Conservation (phyloP, 2,888 invertebrate species). For the Hydropsyche betteni region DNA sequence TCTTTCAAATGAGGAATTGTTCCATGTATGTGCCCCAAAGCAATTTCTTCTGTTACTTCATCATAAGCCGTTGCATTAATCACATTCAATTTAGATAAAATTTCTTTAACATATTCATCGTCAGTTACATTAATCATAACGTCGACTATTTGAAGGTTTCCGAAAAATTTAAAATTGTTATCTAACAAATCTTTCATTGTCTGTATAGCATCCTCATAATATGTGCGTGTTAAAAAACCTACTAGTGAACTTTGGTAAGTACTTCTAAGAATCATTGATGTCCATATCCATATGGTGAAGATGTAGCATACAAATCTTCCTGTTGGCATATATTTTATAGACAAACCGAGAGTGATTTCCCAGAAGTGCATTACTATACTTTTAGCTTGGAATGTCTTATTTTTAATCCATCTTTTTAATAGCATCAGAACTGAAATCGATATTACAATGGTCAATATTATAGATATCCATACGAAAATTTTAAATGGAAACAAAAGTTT, state of each 20-base stretch:
- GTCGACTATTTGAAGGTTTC: conserved; percentile 20
- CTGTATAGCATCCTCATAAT: conserved; percentile 39
- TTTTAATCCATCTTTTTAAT: conserved; percentile 33
- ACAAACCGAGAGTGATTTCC: conserved; percentile 42
- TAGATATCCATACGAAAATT: conserved; percentile 38
- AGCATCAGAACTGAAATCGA: conserved; percentile 28
- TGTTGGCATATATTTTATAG: conserved; percentile 32
- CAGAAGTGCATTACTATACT: conserved; percentile 38
- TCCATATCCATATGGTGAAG: conserved; percentile 47
- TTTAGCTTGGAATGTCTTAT: conserved; percentile 38
- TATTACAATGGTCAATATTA: conserved; percentile 31
- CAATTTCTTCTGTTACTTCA: conserved; percentile 34
- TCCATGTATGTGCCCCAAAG: conserved; percentile 9
- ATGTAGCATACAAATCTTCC: conserved; percentile 46
- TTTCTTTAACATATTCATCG: conserved; percentile 29
- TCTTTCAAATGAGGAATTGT: conserved; percentile 40
- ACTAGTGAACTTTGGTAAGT: conserved; percentile 47
- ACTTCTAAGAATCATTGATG: conserved; percentile 46
- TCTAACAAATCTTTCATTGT: conserved; percentile 46
- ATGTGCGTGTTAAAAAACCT: conserved; percentile 41
- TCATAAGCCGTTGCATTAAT: conserved; percentile 21
- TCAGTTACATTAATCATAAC: conserved; percentile 41
- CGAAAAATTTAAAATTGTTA: conserved; percentile 40
- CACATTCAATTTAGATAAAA: conserved; percentile 26
- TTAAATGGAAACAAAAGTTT: conserved; percentile 46